These are phyloP conservation scores for Oncorhynchus gorbuscha DNA, from an alignment of 2,113 vertebrate species.

Conservation along the genomic window DNA sequence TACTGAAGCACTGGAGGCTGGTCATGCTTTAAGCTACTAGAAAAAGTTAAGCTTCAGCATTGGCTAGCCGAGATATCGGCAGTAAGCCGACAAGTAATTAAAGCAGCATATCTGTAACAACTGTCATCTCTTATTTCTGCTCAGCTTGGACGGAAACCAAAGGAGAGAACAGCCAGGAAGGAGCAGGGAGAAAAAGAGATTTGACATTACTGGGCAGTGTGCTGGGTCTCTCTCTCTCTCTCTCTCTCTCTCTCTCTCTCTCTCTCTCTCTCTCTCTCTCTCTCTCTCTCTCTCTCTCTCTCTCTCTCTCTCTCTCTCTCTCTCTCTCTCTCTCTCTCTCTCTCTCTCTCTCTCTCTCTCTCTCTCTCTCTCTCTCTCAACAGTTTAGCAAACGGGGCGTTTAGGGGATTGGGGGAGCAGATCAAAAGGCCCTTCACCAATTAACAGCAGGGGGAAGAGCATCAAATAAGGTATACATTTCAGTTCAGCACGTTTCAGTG, in stretches of 20 bases:
- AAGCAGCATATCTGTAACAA: constrained; percentile 95
- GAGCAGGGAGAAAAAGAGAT: constrained; percentile 43
- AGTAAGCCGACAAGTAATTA: constrained; percentile 99
- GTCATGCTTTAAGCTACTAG: constrained; percentile 94
- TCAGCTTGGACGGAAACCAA: constrained; percentile 91
- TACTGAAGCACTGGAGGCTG: constrained; percentile 88
- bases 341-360: no score
- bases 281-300: no score
- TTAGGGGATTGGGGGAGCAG: constrained; percentile 86
- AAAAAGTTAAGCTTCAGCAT: constrained; percentile 91
- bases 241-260: no score
- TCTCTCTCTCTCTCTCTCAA: constrained; percentile 75
- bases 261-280: no score
- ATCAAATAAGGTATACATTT: constrained; percentile 91
- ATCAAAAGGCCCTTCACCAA: constrained; percentile 89
- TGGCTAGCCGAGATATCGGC: constrained; percentile 90
- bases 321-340: no score
- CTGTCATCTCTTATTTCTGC: constrained; percentile 97
- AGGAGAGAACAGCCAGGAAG: constrained; percentile 78
- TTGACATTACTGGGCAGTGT: constrained; percentile 80
- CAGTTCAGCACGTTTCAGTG: constrained; percentile 86
- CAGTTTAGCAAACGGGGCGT: constrained; percentile 88
- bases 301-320: no score
- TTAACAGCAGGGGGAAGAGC: constrained; percentile 86
- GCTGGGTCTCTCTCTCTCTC: constrained; percentile 64